Evolutionary conservation across 2,113 vertebrate species (phyloP), one percentile per base, ranked within the genome.

Genomic region (Maccullochella peelii): DNA sequence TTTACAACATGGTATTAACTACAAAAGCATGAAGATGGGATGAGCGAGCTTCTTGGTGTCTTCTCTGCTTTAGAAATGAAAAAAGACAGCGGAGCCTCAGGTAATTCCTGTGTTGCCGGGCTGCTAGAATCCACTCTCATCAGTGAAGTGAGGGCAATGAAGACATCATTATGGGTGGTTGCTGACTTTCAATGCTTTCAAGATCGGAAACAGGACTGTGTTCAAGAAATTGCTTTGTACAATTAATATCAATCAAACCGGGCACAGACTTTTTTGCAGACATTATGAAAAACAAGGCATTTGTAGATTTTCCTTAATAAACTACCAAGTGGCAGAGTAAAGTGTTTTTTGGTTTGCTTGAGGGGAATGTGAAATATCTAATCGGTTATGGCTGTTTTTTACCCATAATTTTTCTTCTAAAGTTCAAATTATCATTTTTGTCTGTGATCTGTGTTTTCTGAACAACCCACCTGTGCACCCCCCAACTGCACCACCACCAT

Each of bases 181-280:
- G 55, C 83, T 80, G 80, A 82, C 67, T 84, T 85, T 79, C 83
- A 89, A 86, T 83, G 84, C 25, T 10, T 69, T 68, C 0, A 6
- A 63, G 59, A 86, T 90, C 72, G 0, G 30, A 52, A 79, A 74
- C 76, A 30, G 62, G 30, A 38, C 79, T 23, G 14, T 54, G 55
- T 84, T 81, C 9, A 67, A 70, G 58, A 75, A 73, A 84, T n/a
- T 63, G 54, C 84, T 86, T 76, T 69, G 65, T n/a, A 18, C 52
- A 7, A 77, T 82, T 80, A 78, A 68, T 65, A 81, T 84, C 81
- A 75, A 59, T 86, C 61, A 84, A 73, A 69, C 47, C 62, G 71
- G 74, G 47, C 33, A 33, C 27, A 40, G 47, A 49, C 54, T 36
- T 5, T 38, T 80, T 49, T 68, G 59, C 54, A 55, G 72, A 65